phyloP scores from a whole-genome alignment of 2,888 invertebrate genomes.

The Agrochola lota region DNA sequence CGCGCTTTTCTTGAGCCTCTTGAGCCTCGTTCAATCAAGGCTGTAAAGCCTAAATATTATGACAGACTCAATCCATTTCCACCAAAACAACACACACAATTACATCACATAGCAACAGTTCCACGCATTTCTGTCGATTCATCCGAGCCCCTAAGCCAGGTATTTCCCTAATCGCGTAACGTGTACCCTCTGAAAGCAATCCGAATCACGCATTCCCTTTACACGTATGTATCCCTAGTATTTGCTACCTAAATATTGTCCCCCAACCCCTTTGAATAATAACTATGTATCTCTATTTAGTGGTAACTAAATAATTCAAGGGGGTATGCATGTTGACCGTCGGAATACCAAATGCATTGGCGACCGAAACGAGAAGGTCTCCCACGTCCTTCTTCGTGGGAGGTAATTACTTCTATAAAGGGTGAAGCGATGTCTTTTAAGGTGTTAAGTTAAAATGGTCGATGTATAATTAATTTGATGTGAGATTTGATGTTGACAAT shows the following conservation, averaged over 20 bases:
- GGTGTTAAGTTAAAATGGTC: constrained; percentile 62
- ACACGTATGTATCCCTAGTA: constrained; percentile 73
- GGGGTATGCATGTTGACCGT: constrained; percentile 82
- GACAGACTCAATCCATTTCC: neutral
- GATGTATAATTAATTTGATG: constrained; percentile 65
- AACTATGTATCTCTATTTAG: constrained; percentile 85
- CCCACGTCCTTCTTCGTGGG: constrained; percentile 29
- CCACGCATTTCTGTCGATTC: constrained; percentile 43
- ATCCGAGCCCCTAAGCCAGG: constrained; percentile 55
- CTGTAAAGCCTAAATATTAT: neutral
- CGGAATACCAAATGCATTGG: constrained; percentile 77
- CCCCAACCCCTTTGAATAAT: constrained; percentile 83
- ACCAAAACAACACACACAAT: constrained; percentile 18
- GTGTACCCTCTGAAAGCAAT: constrained; percentile 68
- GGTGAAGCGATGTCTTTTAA: constrained; percentile 15
- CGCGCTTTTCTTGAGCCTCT: neutral
- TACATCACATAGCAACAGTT: constrained; percentile 14
- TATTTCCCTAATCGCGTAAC: constrained; percentile 70
- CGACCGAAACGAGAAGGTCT: constrained; percentile 69
- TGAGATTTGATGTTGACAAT: constrained; percentile 67
- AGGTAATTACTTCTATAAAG: constrained; percentile 20
- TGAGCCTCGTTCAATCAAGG: no score
- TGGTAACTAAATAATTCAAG: constrained; percentile 85
- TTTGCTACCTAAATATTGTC: constrained; percentile 85
- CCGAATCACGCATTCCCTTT: constrained; percentile 82